Percentiles rank a stretch among this genome's conserved stretches.
Conservation (phyloP, 2,113 vertebrate genomes). For the Rana temporaria region DNA sequence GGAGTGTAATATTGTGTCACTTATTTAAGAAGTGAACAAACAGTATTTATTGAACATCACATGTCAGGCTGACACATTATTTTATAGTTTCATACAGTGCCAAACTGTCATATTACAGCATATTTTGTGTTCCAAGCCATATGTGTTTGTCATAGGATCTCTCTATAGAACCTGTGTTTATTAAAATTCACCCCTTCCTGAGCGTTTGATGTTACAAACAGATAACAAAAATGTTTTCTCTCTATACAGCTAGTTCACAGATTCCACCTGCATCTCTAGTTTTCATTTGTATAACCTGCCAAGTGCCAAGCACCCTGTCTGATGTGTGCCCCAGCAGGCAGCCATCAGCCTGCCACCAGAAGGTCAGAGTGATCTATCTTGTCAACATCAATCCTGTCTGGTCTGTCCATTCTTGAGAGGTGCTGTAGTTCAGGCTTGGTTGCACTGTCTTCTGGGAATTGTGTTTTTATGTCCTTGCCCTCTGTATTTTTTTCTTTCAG, state of each 20-base stretch:
- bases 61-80: slow-evolving; percentile 24
- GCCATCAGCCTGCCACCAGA: slow-evolving; percentile 57
- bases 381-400: slow-evolving; percentile 58
- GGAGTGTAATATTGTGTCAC: background rate
- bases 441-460: slow-evolving; percentile 39
- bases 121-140: slow-evolving; percentile 43
- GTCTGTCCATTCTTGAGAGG: slow-evolving; percentile 57
- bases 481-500: slow-evolving; percentile 39
- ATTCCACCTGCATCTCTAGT: slow-evolving; percentile 56
- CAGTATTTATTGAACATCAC: background rate
- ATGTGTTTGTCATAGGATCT: slow-evolving; percentile 38
- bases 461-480: slow-evolving; percentile 53
- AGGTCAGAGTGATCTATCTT: slow-evolving; percentile 58
- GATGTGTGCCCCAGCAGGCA: slow-evolving; percentile 58
- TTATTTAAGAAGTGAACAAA: background rate
- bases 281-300: slow-evolving; percentile 58
- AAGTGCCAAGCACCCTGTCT: slow-evolving; percentile 52
- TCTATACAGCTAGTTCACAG: slow-evolving; percentile 40
- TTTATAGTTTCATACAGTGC: slow-evolving; percentile 23
- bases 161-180: slow-evolving; percentile 39
- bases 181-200: slow-evolving; percentile 47
- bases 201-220: slow-evolving; percentile 49
- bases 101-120: slow-evolving; percentile 21
- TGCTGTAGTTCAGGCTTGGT: slow-evolving; percentile 52
- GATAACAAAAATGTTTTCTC: slow-evolving; percentile 50